A percentile compares a stretch with the other conserved stretches of the same genome.
phyloP scores from a whole-genome alignment of 2,888 invertebrate species.

The Plagodis pulveraria region DNA sequence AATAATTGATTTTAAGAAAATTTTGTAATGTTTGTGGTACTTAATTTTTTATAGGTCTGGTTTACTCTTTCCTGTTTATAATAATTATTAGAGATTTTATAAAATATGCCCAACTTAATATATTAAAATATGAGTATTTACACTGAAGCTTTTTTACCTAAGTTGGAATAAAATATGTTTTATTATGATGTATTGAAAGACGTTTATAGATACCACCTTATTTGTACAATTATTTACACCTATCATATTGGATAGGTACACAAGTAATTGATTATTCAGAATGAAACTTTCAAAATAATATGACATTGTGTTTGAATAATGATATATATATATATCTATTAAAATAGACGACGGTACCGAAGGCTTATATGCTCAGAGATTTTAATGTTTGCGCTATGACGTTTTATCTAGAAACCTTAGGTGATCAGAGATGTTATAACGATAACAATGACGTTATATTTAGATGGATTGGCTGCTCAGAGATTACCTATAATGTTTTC shows the following conservation, averaged over 20 bases:
- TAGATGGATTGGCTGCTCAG: no score
- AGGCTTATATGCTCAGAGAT: no score
- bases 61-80: conserved; percentile 32
- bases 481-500: no score
- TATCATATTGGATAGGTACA: background rate
- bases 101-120: conserved; percentile 32
- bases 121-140: conserved; percentile 5
- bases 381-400: no score
- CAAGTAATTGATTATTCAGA: background rate
- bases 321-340: no score
- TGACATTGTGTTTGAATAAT: no score
- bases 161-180: conserved; percentile 16
- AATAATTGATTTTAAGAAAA: conserved; percentile 36
- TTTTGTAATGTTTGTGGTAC: conserved; percentile 39
- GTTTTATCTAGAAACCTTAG: no score
- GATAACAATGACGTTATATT: no score
- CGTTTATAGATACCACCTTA: conserved; percentile 4
- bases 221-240: background rate
- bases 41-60: conserved; percentile 34
- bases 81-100: conserved; percentile 25
- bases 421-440: no score
- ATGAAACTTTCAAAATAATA: background rate
- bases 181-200: background rate
- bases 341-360: no score
- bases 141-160: conserved; percentile 1